A percentile compares a stretch with the other conserved stretches of the same genome.
phyloP scores from a whole-genome alignment of 2,797 vertebrate species.

The Acomys russatus region DNA sequence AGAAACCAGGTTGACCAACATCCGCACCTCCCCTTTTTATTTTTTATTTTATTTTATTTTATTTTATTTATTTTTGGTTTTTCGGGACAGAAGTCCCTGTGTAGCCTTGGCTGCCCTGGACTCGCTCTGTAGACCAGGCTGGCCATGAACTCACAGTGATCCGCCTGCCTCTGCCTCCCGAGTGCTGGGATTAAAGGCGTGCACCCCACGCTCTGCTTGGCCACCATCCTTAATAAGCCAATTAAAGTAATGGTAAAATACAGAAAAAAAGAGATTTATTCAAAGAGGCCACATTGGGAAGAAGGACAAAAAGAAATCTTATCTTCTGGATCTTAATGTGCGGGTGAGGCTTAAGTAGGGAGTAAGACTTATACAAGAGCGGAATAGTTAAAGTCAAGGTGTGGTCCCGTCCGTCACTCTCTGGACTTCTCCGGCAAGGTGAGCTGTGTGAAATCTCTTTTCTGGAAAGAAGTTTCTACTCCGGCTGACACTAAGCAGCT shows the following conservation, averaged over 20 bases:
- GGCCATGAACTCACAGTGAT: too few species aligned
- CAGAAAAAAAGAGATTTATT: neutral
- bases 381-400: neutral
- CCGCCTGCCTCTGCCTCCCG: too few species aligned
- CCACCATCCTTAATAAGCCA: neutral
- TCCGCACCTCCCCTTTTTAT: too few species aligned
- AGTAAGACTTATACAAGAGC: neutral
- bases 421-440: neutral
- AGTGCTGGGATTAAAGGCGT: too few species aligned
- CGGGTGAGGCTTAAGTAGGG: neutral
- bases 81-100: too few species aligned
- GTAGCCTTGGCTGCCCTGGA: too few species aligned
- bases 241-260: neutral
- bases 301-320: neutral
- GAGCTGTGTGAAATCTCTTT: neutral
- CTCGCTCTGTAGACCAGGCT: too few species aligned
- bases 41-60: too few species aligned
- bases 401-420: neutral
- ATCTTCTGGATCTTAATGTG: neutral
- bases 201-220: neutral
- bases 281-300: neutral
- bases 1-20: neutral
- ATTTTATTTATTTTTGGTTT: too few species aligned
- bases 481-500: neutral
- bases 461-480: neutral